phyloP scores from a whole-genome alignment of 1,140 invertebrate genomes.

The Helicoverpa zea region DNA sequence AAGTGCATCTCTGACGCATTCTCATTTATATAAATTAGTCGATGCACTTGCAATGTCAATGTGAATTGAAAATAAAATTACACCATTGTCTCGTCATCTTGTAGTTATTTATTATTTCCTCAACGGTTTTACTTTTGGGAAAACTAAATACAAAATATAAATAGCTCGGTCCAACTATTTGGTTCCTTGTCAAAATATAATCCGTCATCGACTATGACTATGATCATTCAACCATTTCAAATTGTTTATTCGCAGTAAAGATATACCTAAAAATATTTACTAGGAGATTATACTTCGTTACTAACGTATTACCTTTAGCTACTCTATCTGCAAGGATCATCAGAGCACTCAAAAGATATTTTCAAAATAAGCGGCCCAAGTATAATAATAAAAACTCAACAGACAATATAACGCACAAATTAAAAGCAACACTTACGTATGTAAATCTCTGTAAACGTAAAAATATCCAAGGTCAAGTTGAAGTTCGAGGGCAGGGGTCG shows the following conservation, averaged over 20 bases:
- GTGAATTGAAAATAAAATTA: background rate
- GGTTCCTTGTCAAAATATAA: no score
- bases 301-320: no score
- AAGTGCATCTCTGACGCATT: conserved; percentile 16
- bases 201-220: no score
- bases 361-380: background rate
- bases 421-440: conserved; percentile 1
- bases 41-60: background rate
- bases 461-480: conserved; percentile 56
- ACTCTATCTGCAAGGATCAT: background rate
- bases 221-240: no score
- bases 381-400: background rate
- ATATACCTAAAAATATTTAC: no score
- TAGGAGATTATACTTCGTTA: no score
- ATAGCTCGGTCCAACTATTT: no score
- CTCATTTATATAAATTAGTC: background rate
- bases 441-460: conserved; percentile 44
- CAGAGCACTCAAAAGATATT: background rate
- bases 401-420: background rate
- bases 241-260: no score
- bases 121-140: no score
- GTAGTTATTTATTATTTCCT: no score
- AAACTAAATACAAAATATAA: no score
- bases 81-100: no score
- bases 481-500: conserved; percentile 51